phyloP scores from a whole-genome alignment of 1,140 invertebrate genomes.

The Hyles vespertilio region DNA sequence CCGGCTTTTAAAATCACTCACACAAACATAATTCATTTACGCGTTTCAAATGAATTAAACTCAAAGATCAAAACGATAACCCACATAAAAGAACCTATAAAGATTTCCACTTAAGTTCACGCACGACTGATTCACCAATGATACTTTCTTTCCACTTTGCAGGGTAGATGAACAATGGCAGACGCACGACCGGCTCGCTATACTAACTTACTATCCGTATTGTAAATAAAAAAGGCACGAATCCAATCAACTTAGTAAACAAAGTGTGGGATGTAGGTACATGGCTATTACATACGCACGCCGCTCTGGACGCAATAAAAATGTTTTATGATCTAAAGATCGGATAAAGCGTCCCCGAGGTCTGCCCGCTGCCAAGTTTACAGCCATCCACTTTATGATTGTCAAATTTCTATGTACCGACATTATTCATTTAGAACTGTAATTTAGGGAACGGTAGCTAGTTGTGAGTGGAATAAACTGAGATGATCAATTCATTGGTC shows the following conservation, averaged over 20 bases:
- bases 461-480: no score
- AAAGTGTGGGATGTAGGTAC: slow-evolving; percentile 26
- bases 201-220: slow-evolving; percentile 3
- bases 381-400: slow-evolving; percentile 60
- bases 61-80: neutral
- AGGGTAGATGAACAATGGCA: slow-evolving; percentile 16
- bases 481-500: no score
- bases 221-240: slow-evolving; percentile 68
- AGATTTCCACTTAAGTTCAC: slow-evolving; percentile 14
- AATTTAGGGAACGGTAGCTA: no score
- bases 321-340: slow-evolving; percentile 53
- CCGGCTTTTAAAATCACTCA: no score
- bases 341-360: slow-evolving; percentile 53
- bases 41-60: neutral
- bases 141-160: slow-evolving; percentile 14
- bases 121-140: slow-evolving; percentile 10
- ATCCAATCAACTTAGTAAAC: slow-evolving; percentile 71
- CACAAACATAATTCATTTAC: neutral
- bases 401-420: slow-evolving; percentile 67
- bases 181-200: slow-evolving; percentile 12
- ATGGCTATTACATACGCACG: slow-evolving; percentile 7
- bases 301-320: slow-evolving; percentile 50
- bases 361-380: slow-evolving; percentile 46
- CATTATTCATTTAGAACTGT: neutral
- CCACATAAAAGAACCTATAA: slow-evolving; percentile 4